Conservation (phyloP, 2,888 invertebrate species). For the Drosophila sordidapex region DNA sequence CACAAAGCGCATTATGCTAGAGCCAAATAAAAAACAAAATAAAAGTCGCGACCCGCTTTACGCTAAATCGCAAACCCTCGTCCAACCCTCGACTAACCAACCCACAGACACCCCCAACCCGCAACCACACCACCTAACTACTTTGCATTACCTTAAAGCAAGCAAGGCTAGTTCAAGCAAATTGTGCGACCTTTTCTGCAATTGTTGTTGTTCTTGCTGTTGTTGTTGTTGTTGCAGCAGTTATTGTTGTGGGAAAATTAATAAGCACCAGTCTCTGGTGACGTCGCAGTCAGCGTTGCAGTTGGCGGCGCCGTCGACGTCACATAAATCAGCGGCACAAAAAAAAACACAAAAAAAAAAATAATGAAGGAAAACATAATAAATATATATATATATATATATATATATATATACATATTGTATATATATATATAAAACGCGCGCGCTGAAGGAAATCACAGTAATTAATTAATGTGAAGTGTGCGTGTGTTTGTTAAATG, state of each 20-base stretch:
- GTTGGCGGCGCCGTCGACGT: slow-evolving; percentile 42
- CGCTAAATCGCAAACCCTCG: neutral
- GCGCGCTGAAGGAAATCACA: slow-evolving; percentile 70
- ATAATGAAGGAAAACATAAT: slow-evolving; percentile 7
- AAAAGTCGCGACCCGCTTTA: slow-evolving; percentile 34
- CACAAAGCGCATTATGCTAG: slow-evolving; percentile 44
- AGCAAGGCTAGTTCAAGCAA: slow-evolving; percentile 36
- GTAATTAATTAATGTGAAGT: slow-evolving; percentile 67
- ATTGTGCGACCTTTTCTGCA: slow-evolving; percentile 51
- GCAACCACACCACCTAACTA: neutral
- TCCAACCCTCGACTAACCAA: neutral
- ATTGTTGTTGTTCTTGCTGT: neutral
- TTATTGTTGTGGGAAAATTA: slow-evolving; percentile 69
- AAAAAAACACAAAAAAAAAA: slow-evolving; percentile 10
- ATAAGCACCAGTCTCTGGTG: slow-evolving; percentile 58
- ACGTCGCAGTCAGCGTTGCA: slow-evolving; percentile 32
- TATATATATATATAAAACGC: slow-evolving; percentile 27
- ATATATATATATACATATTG: slow-evolving; percentile 11
- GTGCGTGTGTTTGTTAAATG: slow-evolving; percentile 27
- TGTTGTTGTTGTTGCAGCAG: slow-evolving; percentile 25
- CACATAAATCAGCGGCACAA: slow-evolving; percentile 63
- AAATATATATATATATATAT: neutral
- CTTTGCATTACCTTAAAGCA: neutral
- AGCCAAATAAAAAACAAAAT: neutral
- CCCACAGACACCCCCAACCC: too few relatives aligned